Evolutionary conservation across 2,888 invertebrate genomes (phyloP).

Genomic region (Stenchaetothrips biformis): DNA sequence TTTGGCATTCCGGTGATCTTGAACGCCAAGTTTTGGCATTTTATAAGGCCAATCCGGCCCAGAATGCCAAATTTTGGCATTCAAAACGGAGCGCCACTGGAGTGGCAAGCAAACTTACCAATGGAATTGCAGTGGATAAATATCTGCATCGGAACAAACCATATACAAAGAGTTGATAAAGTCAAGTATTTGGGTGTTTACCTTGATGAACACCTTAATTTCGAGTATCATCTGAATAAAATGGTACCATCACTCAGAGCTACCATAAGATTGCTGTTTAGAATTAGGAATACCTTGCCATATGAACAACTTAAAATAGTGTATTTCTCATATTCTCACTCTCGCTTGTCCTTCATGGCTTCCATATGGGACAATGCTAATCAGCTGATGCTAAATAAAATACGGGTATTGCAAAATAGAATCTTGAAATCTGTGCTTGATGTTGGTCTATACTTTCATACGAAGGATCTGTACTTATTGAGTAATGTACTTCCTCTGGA

Average conservation of each 20-base stretch:
- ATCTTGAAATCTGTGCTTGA: background rate
- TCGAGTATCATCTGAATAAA: slow-evolving; percentile 9
- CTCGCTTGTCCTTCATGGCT: background rate
- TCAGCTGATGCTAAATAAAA: background rate
- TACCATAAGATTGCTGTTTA: background rate
- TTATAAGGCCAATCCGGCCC: too few species aligned
- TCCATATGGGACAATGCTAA: background rate
- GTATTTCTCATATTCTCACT: background rate
- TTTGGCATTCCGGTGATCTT: too few species aligned
- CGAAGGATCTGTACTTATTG: background rate
- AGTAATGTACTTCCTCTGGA: too few species aligned
- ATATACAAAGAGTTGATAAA: slow-evolving; percentile 2
- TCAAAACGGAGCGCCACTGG: too few species aligned
- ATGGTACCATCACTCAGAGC: too few species aligned
- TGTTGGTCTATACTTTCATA: background rate
- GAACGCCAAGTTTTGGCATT: too few species aligned
- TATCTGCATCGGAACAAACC: too few species aligned
- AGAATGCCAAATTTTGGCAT: too few species aligned
- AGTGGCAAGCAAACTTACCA: too few species aligned
- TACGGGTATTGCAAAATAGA: background rate
- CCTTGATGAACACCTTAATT: slow-evolving; percentile 13
- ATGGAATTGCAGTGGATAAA: too few species aligned
- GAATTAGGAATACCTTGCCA: background rate
- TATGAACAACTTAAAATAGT: background rate
- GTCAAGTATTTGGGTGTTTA: slow-evolving; percentile 25